phyloP scores from a whole-genome alignment of 1,140 invertebrate species.

The Papilio aristodemus region DNA sequence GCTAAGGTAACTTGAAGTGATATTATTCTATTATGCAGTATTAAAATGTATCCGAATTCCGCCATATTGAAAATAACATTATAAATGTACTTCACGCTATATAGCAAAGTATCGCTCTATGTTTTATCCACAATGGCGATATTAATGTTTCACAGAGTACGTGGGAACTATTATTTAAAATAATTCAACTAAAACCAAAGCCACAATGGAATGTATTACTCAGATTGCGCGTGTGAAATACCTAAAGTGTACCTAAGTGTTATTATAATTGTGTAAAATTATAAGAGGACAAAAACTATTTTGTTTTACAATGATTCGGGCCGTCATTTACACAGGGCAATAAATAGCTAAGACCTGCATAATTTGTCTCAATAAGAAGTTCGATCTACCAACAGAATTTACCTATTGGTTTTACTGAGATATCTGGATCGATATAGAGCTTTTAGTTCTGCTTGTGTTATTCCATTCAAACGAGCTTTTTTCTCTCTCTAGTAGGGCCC shows the following conservation, averaged over 20 bases:
- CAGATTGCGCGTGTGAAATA: neutral
- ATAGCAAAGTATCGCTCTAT: neutral
- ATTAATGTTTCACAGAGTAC: slow-evolving; percentile 1
- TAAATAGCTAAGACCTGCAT: too few species aligned
- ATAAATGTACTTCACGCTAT: neutral
- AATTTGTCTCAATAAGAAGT: too few species aligned
- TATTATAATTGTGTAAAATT: slow-evolving; percentile 13
- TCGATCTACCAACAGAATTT: too few species aligned
- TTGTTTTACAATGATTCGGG: neutral
- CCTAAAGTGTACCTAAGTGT: neutral
- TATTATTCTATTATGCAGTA: neutral
- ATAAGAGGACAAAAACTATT: slow-evolving; percentile 5
- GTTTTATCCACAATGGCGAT: slow-evolving; percentile 1
- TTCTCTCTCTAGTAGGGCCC: too few species aligned
- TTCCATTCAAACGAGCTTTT: too few species aligned
- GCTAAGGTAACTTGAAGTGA: neutral
- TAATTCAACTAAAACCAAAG: slow-evolving; percentile 16
- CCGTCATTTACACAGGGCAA: neutral
- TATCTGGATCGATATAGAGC: too few species aligned
- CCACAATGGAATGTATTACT: slow-evolving; percentile 3
- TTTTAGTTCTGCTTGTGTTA: too few species aligned
- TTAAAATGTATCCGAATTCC: neutral
- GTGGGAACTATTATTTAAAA: slow-evolving; percentile 16
- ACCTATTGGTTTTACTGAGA: too few species aligned
- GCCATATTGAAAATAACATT: neutral